Conservation (phyloP, 2,113 vertebrate genomes). For the Sinocyclocheilus anophthalmus region DNA sequence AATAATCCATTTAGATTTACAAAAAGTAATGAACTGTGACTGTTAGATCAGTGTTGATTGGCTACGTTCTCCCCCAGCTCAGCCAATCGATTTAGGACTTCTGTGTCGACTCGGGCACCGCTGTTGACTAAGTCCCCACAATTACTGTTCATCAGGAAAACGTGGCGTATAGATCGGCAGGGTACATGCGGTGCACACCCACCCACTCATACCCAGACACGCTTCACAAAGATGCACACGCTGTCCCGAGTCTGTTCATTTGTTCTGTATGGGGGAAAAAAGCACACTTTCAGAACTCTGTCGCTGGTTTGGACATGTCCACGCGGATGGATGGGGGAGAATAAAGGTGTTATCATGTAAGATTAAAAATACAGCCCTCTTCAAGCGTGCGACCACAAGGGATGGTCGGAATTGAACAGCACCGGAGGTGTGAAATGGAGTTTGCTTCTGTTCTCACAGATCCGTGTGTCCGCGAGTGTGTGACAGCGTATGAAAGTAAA, state of each 20-base stretch:
- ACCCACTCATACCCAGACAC: neutral
- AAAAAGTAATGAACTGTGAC: slow-evolving; percentile 1
- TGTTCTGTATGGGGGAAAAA: slow-evolving; percentile 8
- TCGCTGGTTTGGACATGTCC: slow-evolving; percentile 58
- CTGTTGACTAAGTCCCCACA: slow-evolving; percentile 62
- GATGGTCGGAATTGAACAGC: slow-evolving; percentile 78
- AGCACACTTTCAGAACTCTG: slow-evolving; percentile 35
- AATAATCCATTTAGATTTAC: neutral
- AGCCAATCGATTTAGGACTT: slow-evolving; percentile 32
- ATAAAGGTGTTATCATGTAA: slow-evolving; percentile 61
- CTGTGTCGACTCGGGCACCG: neutral
- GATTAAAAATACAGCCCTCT: slow-evolving; percentile 64
- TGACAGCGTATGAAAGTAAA: slow-evolving; percentile 62
- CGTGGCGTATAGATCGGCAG: slow-evolving; percentile 62
- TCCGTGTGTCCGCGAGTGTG: slow-evolving; percentile 53
- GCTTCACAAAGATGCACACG: neutral
- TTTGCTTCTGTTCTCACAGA: slow-evolving; percentile 69
- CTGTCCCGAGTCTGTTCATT: slow-evolving; percentile 36
- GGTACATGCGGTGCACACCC: neutral
- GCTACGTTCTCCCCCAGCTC: slow-evolving; percentile 6
- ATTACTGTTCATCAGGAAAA: slow-evolving; percentile 65
- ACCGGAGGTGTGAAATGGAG: slow-evolving; percentile 77
- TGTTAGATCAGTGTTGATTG: slow-evolving; percentile 23
- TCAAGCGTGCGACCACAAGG: slow-evolving; percentile 68
- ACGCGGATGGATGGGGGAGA: slow-evolving; percentile 58